Base-by-base conservation (phyloP, 64 coral and sea anemone genomes). In the Pachyseris speciosa region DNA sequence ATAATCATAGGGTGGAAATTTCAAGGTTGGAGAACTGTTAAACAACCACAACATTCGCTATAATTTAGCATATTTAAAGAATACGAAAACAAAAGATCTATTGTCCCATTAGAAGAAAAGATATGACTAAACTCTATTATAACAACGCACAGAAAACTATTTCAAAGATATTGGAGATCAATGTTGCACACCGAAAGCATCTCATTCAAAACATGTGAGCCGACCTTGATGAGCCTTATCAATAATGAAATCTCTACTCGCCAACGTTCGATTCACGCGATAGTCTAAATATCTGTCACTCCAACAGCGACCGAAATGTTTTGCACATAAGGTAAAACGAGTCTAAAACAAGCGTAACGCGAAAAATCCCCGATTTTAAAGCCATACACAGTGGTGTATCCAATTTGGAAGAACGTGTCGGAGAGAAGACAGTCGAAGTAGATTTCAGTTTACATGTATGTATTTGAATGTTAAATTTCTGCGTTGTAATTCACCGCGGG, bases 181-280 rank as follows among this genome's bases (percentile, higher is more conserved):
- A 45, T 45, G 43, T 55, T 55, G 9, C 9, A 17, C 13, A 55
- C 10, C 8, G 20, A 55, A 13, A 55, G 51, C 20, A 55, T 55
- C 51, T 19, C 15, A 55, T 55, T 55, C 51, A 17, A 13, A 55
- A 4, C 13, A n/a, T n/a, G n/a, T n/a, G n/a, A n/a, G n/a, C n/a
- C n/a, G n/a, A n/a, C n/a, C n/a, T n/a, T n/a, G n/a, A n/a, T 27
- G 40, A 19, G 16, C 13, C 1, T 58, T 79, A 79, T 79, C 75
- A 36, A 17, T 17, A 57, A 19, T 58, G 75, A 79, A 55, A 57
- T 79, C 49, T 79, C 49, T 79, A 49, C 72, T 30, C n/a, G n/a
- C 25, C 22, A 73, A 44, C 5, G 37, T 22, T 43, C 36, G 44
- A 5, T 76, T 7, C 73, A 50, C 42, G 73, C 73, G 42, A 50